These are phyloP conservation scores for Vanacampus margaritifer DNA, from an alignment of 2,113 vertebrate genomes.

Conservation along the genomic window DNA sequence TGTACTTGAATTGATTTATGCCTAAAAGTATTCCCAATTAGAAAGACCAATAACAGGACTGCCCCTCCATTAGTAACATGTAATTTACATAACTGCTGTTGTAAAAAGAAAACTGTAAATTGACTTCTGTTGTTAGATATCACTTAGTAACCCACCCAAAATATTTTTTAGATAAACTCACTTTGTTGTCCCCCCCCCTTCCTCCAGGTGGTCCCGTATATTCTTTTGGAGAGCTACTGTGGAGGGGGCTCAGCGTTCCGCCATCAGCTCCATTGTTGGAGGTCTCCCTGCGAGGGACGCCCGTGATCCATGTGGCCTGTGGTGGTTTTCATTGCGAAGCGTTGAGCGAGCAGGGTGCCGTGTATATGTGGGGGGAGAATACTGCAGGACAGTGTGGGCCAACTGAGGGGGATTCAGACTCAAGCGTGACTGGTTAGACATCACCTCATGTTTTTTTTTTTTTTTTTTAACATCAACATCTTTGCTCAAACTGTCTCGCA, in stretches of 20 bases:
- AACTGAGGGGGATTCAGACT: constrained; percentile 46
- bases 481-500: background rate
- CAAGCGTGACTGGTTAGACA: constrained; percentile 47
- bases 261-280: constrained; percentile 76
- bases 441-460: background rate
- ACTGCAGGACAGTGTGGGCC: constrained; percentile 88
- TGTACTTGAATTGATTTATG: too few relatives aligned
- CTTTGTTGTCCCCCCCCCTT: background rate
- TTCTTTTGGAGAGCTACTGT: constrained; percentile 86
- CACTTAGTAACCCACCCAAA: background rate
- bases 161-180: background rate
- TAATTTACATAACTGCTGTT: background rate
- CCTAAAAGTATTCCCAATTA: too few relatives aligned
- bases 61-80: background rate
- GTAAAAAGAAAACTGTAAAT: background rate
- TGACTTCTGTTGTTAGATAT: background rate
- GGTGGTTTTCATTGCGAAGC: constrained; percentile 91
- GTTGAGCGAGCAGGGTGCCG: constrained; percentile 78
- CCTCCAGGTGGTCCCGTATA: constrained; percentile 85
- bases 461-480: background rate
- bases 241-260: constrained; percentile 71
- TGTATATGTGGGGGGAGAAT: constrained; percentile 95
- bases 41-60: too few relatives aligned
- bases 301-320: constrained; percentile 79
- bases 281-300: constrained; percentile 72